These are phyloP conservation scores for Drosophila tani DNA, from an alignment of 1,140 invertebrate species.

Conservation along the genomic window DNA sequence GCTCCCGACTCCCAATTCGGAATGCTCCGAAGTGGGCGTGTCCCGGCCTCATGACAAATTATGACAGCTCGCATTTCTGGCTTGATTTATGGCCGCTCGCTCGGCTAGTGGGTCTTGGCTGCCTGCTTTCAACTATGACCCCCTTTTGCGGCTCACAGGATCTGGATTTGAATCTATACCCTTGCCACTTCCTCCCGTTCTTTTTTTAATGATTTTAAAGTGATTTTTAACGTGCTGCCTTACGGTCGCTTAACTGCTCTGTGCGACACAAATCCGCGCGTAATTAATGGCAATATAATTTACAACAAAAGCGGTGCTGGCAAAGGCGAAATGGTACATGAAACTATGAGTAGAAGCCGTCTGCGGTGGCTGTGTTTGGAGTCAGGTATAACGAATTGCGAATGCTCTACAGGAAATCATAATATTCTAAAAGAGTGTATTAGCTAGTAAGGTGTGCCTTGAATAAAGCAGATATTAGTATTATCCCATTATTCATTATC, in stretches of 20 bases:
- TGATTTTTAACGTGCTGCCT: constrained; percentile 75
- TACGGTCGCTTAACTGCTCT: constrained; percentile 64
- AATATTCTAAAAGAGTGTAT: too few species aligned
- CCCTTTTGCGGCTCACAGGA: constrained; percentile 52
- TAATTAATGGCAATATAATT: constrained; percentile 81
- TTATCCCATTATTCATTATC: too few species aligned
- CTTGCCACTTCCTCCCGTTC: constrained; percentile 11
- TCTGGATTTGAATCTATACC: constrained; percentile 34
- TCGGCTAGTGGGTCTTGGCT: constrained; percentile 13
- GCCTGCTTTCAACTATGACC: constrained; percentile 67
- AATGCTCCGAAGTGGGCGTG: constrained; percentile 50
- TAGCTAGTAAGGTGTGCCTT: too few species aligned
- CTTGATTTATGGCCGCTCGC: constrained; percentile 66
- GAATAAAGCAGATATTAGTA: too few species aligned
- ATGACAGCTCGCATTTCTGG: constrained; percentile 71
- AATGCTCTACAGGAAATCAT: constrained; percentile 17
- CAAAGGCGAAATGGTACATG: constrained; percentile 25
- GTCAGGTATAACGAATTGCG: constrained; percentile 8
- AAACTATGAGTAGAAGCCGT: constrained; percentile 11
- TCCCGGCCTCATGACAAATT: constrained; percentile 70
- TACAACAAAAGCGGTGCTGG: constrained; percentile 51
- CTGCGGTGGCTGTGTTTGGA: background rate
- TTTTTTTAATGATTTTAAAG: constrained; percentile 73
- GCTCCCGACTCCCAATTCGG: background rate
- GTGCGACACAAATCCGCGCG: constrained; percentile 64